phyloP scores from a whole-genome alignment of 2,797 vertebrate species.

The Sandelia bainsii region DNA sequence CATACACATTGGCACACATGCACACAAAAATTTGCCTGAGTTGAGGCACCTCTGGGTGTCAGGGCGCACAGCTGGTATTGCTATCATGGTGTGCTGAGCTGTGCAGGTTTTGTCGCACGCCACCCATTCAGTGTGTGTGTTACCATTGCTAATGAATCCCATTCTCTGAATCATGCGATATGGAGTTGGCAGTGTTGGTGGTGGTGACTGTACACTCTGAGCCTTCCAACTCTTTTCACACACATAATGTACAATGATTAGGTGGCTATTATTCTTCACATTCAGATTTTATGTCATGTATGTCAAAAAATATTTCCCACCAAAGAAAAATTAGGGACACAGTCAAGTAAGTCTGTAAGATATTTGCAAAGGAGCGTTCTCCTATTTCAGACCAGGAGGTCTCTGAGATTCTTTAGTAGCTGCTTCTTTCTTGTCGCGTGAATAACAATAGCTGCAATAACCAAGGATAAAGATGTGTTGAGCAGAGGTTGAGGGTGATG shows the following conservation, averaged over 20 bases:
- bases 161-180: conserved; percentile 82
- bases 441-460: conserved; percentile 38
- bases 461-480: conserved; percentile 38
- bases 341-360: background rate
- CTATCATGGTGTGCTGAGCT: conserved; percentile 72
- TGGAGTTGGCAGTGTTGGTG: conserved; percentile 74
- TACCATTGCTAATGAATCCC: conserved; percentile 82
- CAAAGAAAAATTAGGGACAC: background rate
- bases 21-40: conserved; percentile 31
- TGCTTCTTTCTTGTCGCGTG: conserved; percentile 2
- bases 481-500: conserved; percentile 36
- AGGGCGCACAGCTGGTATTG: conserved; percentile 82
- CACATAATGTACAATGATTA: conserved; percentile 26
- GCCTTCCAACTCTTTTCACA: conserved; percentile 65
- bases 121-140: conserved; percentile 67
- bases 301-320: background rate
- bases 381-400: conserved; percentile 1
- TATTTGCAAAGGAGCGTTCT: background rate
- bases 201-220: conserved; percentile 70
- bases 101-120: conserved; percentile 71
- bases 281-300: too few species aligned
- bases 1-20: conserved; percentile 7
- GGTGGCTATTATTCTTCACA: conserved; percentile 14
- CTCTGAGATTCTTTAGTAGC: conserved; percentile 13
- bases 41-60: conserved; percentile 63